Evolutionary conservation across 2,888 invertebrate species (phyloP), one percentile per base, ranked within the genome.

Genomic region (Tromatobia lineatoria): DNA sequence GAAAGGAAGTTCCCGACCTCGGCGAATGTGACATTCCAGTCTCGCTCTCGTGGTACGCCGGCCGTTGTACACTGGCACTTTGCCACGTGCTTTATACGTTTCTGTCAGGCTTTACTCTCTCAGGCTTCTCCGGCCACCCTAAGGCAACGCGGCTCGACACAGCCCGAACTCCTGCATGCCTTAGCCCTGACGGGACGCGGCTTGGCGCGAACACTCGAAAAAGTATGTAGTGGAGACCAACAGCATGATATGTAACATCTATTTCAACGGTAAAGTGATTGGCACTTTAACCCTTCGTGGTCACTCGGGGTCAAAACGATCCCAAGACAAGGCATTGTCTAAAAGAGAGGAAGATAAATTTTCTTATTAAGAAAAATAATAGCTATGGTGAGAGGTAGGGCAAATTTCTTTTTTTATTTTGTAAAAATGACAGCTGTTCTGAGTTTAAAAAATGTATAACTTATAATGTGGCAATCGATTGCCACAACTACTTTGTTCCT

Each of bases 51-150:
- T 79, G 77, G 79, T 82, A 70, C 74, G 66, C 70, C 71, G 45
- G 29, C 47, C 71, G 45, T 71, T 70, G 69, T 81, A 81, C 81
- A 69, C 82, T 85, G 84, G 84, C 84, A 85, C 84, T 85, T 85
- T 82, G 84, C 84, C 81, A 79, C 66, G 74, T 85, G 80, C 78
- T 80, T 85, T 82, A 82, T 82, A 82, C 78, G 82, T 78, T 85
- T 82, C 82, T 78, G 78, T 85, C 84, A 82, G 75, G 71, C 78
- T 79, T 78, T 75, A 75, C 77, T 81, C 83, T 75, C 80, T 25
- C 59, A 70, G 80, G 73, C 73, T 79, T 75, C 82, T 82, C 75
- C 47, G 7, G 75, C 64, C 61, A 75, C 66, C 38, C 67, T 50
- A 57, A 29, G 45, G 59, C 74, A 50, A 42, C 69, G 59, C 66